Evolutionary conservation across 2,113 vertebrate genomes (phyloP), one percentile per base, ranked within the genome.

Genomic region (Zingel zingel): DNA sequence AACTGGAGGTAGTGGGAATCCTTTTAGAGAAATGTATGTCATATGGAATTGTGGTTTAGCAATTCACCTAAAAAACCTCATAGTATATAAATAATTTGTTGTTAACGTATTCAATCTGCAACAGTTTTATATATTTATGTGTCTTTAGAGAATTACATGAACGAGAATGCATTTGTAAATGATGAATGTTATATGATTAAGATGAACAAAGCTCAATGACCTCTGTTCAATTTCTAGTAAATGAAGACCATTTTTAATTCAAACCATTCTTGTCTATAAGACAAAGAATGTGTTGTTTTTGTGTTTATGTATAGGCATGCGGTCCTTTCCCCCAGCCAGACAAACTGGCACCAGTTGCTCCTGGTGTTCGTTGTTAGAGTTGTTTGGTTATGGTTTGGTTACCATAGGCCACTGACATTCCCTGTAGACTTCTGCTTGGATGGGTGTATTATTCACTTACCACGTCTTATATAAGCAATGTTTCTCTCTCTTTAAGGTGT

Each of bases 371-470:
- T 51, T 66, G 65, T 50, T 68, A 21, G 64, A 53, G 53, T 43
- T 68, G 51, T 70, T 72, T 75, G 65, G 36, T 81, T 48, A 65
- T 56, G 43, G 82, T 73, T 81, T 74, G 54, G 67, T 63, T 67
- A 86, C 81, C 53, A 33, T 74, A 84, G 83, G 75, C 81, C 27
- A 77, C 75, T 80, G 79, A 85, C 77, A 81, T 83, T 85, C 82
- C 82, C 57, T 10, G 75, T 80, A 74, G 81, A 74, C 68, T 88
- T 91, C 81, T 86, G 85, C 87, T 91, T 72, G 83, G 76, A 67
- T 62, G 83, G 71, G 85, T 91, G 87, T 72, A 57, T 88, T 86
- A 89, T 88, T 88, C 82, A 27, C 78, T 91, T 65, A 68, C 39
- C 43, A 36, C 23, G 56, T 50, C 77, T 89, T 89, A 89, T 64